A percentile compares a stretch with the other conserved stretches of the same genome.
phyloP scores from a whole-genome alignment of 2,113 vertebrate genomes.

The Epinephelus moara region DNA sequence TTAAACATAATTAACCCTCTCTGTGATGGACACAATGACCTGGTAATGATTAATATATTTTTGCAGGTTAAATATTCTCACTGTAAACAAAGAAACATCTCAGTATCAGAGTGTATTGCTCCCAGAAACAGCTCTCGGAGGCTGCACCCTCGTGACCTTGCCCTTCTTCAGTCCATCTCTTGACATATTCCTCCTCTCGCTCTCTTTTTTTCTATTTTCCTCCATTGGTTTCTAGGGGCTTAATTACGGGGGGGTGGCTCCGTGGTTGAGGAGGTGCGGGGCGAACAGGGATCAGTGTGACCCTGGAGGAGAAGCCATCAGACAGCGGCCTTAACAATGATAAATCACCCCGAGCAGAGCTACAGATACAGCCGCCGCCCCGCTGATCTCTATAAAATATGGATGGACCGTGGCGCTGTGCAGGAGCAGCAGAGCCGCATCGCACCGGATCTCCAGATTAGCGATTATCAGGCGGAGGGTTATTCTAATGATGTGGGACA shows the following conservation, averaged over 20 bases:
- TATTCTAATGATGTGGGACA: conserved; percentile 59
- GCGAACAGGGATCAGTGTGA: conserved; percentile 75
- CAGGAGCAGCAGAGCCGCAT: conserved; percentile 16
- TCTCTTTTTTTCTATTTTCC: conserved; percentile 50
- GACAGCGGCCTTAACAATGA: conserved; percentile 88
- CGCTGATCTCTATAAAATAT: conserved; percentile 67
- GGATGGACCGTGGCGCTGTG: conserved; percentile 46
- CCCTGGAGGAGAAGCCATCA: conserved; percentile 81
- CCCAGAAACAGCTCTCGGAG: background rate
- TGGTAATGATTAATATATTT: background rate
- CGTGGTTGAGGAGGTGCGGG: conserved; percentile 60
- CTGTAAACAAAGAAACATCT: background rate
- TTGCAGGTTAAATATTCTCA: background rate
- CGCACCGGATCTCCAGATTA: conserved; percentile 52
- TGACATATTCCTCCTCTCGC: conserved; percentile 40
- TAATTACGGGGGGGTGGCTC: conserved; percentile 80
- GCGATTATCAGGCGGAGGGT: conserved; percentile 47
- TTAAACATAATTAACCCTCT: background rate
- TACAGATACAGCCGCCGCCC: conserved; percentile 45
- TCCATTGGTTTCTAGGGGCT: conserved; percentile 79
- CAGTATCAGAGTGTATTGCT: background rate
- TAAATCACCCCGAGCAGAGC: conserved; percentile 81
- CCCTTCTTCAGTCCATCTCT: conserved; percentile 66
- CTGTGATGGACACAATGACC: background rate
- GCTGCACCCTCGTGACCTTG: conserved; percentile 38